Conservation (phyloP, 2,113 vertebrate species). For the Limnothrissa miodon region DNA sequence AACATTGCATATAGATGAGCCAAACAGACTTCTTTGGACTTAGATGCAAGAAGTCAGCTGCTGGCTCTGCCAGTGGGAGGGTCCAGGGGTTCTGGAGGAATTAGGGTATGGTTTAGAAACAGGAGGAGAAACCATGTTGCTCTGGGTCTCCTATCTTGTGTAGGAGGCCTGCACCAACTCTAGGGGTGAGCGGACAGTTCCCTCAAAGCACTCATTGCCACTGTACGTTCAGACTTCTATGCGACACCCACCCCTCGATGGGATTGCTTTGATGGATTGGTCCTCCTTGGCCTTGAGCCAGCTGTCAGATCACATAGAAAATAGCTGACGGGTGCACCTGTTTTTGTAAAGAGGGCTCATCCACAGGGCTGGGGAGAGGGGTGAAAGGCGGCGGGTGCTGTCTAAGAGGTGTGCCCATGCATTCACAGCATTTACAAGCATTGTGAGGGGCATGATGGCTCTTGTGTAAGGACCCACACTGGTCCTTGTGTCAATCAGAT, state of each 20-base stretch:
- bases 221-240: constrained; percentile 32
- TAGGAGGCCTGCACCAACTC: neutral
- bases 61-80: constrained; percentile 21
- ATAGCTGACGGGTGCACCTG: constrained; percentile 40
- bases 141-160: constrained; percentile 2
- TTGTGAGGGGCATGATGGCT: neutral
- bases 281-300: constrained; percentile 25
- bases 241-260: neutral
- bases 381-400: neutral
- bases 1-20: constrained; percentile 49
- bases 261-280: constrained; percentile 25
- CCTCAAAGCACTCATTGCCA: constrained; percentile 27
- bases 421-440: neutral
- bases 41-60: constrained; percentile 13
- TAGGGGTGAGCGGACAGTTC: neutral
- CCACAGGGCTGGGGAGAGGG: too few species aligned
- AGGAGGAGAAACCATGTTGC: neutral
- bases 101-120: neutral
- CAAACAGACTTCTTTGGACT: constrained; percentile 38
- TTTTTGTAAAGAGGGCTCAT: constrained; percentile 34
- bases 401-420: neutral
- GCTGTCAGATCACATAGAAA: constrained; percentile 29
- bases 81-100: neutral
- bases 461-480: neutral
- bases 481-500: neutral